Base-by-base conservation (phyloP, 2,888 invertebrate genomes). In the Yponomeuta malinellus region DNA sequence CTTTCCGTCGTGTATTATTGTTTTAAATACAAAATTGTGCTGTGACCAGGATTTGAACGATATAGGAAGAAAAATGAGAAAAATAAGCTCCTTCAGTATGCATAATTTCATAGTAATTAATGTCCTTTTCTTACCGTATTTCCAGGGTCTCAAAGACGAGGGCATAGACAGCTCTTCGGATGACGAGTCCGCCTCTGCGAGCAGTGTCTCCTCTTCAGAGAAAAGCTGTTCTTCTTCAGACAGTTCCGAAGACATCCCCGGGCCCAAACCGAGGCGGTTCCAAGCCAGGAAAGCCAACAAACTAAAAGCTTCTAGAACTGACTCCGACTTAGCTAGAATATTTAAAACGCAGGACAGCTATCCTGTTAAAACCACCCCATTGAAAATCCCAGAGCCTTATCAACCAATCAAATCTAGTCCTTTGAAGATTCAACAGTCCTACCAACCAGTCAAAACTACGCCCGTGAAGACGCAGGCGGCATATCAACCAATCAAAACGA, bases 121-220 rank as follows among this genome's bases (percentile, higher is more conserved):
- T 43, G 43, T 43, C 37, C 0, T 9, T 43, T 43, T 43, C 43
- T 8, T 43, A 8, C 9, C 8, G 8, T 43, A 43, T 71, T 82
- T 83, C 4, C 82, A 93, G 93, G 93, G 93, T 74, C 83, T 93
- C 3, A 93, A 93, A 80, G 93, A 93, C 76, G 93, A 93, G 80
- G 93, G 93, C 72, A 93, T 93, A 74, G 92, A 93, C 79, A 93
- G 93, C 74, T 93, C 93, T 43, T 93, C 93, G 2, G 92, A 92
- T 71, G 92, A 92, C 71, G 92, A 92, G 73, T 88, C 92, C 8
- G 86, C 80, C 1, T 87, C 91, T 0, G 85, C 86, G 1, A 88
- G 90, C 69, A 88, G 83, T 73, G 89, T 89, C 4, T 90, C 92
- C 4, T 92, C 92, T 3, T 91, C 92, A 71, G 92, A 92, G 73